Evolutionary conservation across 2,113 vertebrate species (phyloP).

Genomic region (Engystomops pustulosus): DNA sequence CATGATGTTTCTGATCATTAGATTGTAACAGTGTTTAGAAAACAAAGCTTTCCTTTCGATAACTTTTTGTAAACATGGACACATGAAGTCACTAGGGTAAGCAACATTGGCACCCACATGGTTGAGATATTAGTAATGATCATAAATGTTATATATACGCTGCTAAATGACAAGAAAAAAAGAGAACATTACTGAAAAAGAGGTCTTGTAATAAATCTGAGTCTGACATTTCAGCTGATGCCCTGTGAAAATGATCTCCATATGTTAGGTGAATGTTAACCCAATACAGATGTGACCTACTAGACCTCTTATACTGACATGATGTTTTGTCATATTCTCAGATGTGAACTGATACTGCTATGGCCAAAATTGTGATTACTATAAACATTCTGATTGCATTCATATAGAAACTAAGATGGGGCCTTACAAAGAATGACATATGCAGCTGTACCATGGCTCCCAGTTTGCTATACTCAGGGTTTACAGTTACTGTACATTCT

Average conservation of each 20-base stretch:
- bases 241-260: conserved; percentile 52
- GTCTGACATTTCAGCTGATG: conserved; percentile 47
- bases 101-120: background rate
- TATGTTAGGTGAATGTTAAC: conserved; percentile 55
- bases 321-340: conserved; percentile 38
- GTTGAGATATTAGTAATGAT: background rate
- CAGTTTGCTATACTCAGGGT: background rate
- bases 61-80: background rate
- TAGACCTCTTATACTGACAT: conserved; percentile 18
- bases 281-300: conserved; percentile 51
- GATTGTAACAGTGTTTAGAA: background rate
- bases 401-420: background rate
- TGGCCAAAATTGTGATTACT: background rate
- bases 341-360: conserved; percentile 23
- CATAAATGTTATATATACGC: conserved; percentile 1
- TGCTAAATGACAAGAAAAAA: background rate
- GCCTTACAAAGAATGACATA: background rate
- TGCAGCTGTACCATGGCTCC: background rate
- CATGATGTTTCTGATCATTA: background rate
- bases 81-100: background rate
- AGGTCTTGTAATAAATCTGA: conserved; percentile 16
- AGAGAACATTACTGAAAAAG: conserved; percentile 19
- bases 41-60: background rate
- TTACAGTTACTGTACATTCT: background rate
- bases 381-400: conserved; percentile 42